Percentiles rank a stretch among this genome's conserved stretches.
These are phyloP conservation scores for Acipenser ruthenus DNA, from an alignment of 2,797 vertebrate genomes.

Conservation along the genomic window DNA sequence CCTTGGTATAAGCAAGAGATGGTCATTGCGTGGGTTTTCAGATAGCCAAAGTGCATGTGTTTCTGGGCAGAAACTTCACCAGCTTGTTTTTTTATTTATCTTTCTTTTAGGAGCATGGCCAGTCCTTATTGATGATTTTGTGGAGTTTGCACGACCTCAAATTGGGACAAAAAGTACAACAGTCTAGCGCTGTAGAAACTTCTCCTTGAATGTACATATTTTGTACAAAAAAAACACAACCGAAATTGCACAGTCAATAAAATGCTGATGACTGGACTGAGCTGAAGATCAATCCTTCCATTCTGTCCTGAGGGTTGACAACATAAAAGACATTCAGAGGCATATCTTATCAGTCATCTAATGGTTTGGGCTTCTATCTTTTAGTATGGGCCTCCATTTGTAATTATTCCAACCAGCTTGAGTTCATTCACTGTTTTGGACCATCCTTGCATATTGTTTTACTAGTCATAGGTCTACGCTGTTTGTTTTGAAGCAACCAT, in stretches of 20 bases:
- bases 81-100: slow-evolving; percentile 2
- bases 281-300: slow-evolving; percentile 84
- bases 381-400: slow-evolving; percentile 71
- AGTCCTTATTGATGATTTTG: slow-evolving; percentile 96
- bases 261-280: slow-evolving; percentile 75
- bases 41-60: no score
- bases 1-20: no score
- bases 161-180: slow-evolving; percentile 94
- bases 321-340: slow-evolving; percentile 81
- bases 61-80: not conserved
- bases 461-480: slow-evolving; percentile 34
- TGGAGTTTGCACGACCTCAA: slow-evolving; percentile 97
- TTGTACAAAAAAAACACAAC: slow-evolving; percentile 65
- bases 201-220: slow-evolving; percentile 68
- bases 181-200: slow-evolving; percentile 73
- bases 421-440: slow-evolving; percentile 59
- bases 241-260: slow-evolving; percentile 69
- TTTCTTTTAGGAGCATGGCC: slow-evolving; percentile 81
- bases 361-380: slow-evolving; percentile 69
- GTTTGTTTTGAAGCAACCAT: slow-evolving; percentile 20
- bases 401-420: slow-evolving; percentile 59
- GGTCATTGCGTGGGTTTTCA: no score
- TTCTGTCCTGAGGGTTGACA: slow-evolving; percentile 80
- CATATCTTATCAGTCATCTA: slow-evolving; percentile 62
- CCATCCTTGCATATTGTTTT: slow-evolving; percentile 50